A percentile compares a stretch with the other conserved stretches of the same genome.
Evolutionary conservation across 2,113 vertebrate genomes (phyloP).

Genomic region (Pithys albifrons): DNA sequence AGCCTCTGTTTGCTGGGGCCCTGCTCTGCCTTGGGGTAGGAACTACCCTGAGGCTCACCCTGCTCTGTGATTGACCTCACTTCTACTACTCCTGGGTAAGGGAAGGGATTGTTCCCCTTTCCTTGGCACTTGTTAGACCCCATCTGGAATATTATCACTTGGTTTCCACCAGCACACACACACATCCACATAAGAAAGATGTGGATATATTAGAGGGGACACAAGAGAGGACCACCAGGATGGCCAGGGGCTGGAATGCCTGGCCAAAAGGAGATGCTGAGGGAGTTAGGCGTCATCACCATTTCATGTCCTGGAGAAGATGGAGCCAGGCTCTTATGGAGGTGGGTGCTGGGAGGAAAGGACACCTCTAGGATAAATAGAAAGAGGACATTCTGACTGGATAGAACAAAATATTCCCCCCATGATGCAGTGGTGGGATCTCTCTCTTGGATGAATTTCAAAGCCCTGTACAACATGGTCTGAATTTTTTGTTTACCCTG

Average conservation of each 20-base stretch:
- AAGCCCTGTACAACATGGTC: background rate
- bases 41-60: too few species aligned
- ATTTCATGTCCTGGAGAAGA: background rate
- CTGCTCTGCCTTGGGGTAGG: background rate
- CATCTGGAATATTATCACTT: background rate
- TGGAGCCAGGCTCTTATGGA: background rate
- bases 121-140: background rate
- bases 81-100: background rate
- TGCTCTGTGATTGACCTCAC: fast-evolving
- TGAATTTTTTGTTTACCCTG: background rate
- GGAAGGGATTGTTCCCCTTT: background rate
- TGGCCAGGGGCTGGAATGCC: background rate
- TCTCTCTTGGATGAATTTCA: background rate
- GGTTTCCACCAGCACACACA: background rate
- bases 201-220: background rate
- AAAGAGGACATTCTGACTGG: background rate
- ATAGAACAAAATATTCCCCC: background rate
- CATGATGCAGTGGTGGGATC: background rate
- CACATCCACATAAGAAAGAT: background rate
- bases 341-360: background rate
- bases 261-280: background rate
- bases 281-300: background rate
- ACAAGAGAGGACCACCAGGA: too few species aligned
- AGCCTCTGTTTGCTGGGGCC: background rate
- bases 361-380: background rate